Percentiles rank a stretch among this genome's conserved stretches.
These are phyloP conservation scores for Vanessa tameamea DNA, from an alignment of 1,140 invertebrate genomes.

Conservation along the genomic window DNA sequence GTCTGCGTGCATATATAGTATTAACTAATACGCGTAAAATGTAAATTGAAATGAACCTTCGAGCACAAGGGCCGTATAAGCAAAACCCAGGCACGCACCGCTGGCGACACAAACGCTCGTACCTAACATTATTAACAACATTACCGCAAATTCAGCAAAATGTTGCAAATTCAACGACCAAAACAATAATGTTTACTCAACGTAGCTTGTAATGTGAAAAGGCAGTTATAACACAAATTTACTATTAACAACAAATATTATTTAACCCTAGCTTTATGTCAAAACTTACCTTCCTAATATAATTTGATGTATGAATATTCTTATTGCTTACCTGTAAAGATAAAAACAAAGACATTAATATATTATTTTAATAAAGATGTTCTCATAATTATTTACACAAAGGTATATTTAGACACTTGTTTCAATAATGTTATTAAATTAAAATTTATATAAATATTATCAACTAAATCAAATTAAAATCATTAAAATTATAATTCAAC, in stretches of 20 bases:
- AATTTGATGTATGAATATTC: too few relatives aligned
- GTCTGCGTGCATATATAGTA: too few relatives aligned
- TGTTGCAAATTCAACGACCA: conserved; percentile 19
- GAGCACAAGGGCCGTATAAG: not conserved
- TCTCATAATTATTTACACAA: too few relatives aligned
- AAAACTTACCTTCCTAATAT: not conserved
- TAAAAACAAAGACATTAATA: not conserved
- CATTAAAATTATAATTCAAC: too few relatives aligned
- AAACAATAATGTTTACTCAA: conserved; percentile 18
- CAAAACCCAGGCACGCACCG: conserved; percentile 22
- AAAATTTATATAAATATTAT: too few relatives aligned
- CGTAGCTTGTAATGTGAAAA: conserved; percentile 5
- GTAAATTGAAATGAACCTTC: conserved; percentile 11
- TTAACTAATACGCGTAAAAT: conserved; percentile 4
- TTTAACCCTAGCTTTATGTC: not conserved
- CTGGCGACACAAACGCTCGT: conserved; percentile 8
- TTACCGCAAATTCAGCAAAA: conserved; percentile 26
- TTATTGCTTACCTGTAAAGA: conserved; percentile 12
- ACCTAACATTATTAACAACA: not conserved
- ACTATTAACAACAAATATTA: not conserved
- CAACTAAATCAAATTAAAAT: too few relatives aligned
- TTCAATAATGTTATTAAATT: too few relatives aligned
- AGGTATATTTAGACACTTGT: too few relatives aligned
- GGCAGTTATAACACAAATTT: not conserved
- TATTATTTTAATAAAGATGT: too few relatives aligned